Percentiles rank a stretch among this genome's conserved stretches.
These are phyloP conservation scores for Mormyrus iriodes DNA, from an alignment of 2,113 vertebrate genomes.

Conservation along the genomic window DNA sequence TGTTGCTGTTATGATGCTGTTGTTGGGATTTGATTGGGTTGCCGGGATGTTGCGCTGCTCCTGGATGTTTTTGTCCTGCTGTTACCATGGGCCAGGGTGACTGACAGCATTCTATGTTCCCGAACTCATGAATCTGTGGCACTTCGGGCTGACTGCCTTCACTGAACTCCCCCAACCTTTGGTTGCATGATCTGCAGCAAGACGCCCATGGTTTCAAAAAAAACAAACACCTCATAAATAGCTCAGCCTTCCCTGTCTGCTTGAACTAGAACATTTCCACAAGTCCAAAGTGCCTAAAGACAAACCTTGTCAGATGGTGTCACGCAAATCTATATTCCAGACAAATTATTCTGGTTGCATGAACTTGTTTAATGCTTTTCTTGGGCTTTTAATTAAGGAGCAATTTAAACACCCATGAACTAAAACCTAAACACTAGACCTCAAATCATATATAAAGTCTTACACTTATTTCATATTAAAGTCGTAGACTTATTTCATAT, in stretches of 20 bases:
- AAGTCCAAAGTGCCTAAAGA: slow-evolving; percentile 19
- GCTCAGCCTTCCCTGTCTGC: background rate
- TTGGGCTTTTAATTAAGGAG: background rate
- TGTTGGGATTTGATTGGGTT: background rate
- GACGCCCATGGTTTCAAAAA: background rate
- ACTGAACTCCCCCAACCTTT: background rate
- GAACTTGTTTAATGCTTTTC: slow-evolving; percentile 21
- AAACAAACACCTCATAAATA: background rate
- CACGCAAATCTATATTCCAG: slow-evolving; percentile 7
- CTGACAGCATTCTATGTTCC: background rate
- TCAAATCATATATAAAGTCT: background rate
- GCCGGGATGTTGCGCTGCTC: background rate
- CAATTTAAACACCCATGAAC: background rate
- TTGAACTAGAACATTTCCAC: slow-evolving; percentile 17
- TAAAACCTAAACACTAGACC: background rate
- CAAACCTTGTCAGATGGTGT: slow-evolving; percentile 8
- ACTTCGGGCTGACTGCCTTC: background rate
- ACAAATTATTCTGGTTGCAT: slow-evolving; percentile 23
- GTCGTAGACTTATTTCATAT: background rate
- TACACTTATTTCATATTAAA: background rate
- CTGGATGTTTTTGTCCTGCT: background rate
- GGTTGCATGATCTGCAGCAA: background rate
- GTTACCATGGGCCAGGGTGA: background rate
- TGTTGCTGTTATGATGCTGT: slow-evolving; percentile 3
- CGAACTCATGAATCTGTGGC: background rate